Evolutionary conservation across 2,888 invertebrate species (phyloP), one percentile per base, ranked within the genome.

Genomic region (Acanthopleura granulata): DNA sequence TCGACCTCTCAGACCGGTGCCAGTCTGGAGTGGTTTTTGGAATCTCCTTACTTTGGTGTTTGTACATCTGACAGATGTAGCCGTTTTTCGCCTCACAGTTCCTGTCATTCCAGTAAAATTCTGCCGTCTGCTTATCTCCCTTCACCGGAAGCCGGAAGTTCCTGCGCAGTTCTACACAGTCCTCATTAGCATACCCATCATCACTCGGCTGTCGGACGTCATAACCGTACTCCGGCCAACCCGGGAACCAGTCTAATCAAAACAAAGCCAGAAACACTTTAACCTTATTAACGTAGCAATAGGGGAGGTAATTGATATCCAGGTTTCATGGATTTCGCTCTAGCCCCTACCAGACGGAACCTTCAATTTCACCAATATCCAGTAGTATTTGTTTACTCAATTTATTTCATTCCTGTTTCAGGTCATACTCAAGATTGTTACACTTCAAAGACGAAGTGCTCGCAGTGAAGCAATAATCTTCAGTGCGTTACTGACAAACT

Each of bases 51-150:
- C 94, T 94, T 88, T 93, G 93, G 74, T 92, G 92, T 78, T 93
- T 93, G n/a, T 94, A 93, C 72, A 93, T 92, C 89, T 95, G 94
- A 89, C 95, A 95, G 51, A 95, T 93, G 88, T 94, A 94, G 90
- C 93, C 94, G 91, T 95, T 95, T 73, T 92, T 93, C 50, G 94
- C 94, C 27, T 92, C 90, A 88, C 95, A 96, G 83, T 94, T 94
- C 40, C 95, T 89, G 87, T 95, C 95, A 88, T 96, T 96, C 95
- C 95, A 95, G 93, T 94, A 94, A 90, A 94, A 95, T 79, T 93
- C 92, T 27, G 92, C 90, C 0, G 94, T 91, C 0, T 92, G 86
- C 3, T 85, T 84, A 27, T 72, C 75, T 22, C 88, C 89, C 77
- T 90, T 89, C 6, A 80, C 81, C 0, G 88, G 86, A 49, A 93